Evolutionary conservation across 2,113 vertebrate species (phyloP), one percentile per base, ranked within the genome.

Genomic region (Rhinopomastus cyanomelas): DNA sequence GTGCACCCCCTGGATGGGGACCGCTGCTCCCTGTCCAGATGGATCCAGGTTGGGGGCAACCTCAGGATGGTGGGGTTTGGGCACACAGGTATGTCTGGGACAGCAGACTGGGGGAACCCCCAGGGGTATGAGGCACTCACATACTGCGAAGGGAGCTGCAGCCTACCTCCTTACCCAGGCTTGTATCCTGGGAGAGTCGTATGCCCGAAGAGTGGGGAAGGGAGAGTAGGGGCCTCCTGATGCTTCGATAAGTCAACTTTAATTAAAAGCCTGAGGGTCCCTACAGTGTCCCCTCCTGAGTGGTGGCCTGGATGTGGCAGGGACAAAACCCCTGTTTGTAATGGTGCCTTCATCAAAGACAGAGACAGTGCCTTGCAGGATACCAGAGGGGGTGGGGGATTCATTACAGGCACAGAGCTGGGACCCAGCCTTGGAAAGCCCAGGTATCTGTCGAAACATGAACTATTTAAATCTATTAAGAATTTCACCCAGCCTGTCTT

Each of bases 381-480:
- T 88, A 78, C 79, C 5, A 22, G 87, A 83, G 92, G 77, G 89
- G 79, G 90, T 88, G 84, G 95, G 91, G 91, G 90, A 83, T 96
- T 95, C 95, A 85, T 96, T 96, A 95, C 94, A 92, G 64, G 68
- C 94, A 5, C 81, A 88, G 94, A 94, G 92, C 93, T 85, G 91
- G 95, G 96, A 96, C 93, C 91, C 85, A 95, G 90, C 93, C 92
- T 95, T 79, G 88, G 93, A 89, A 92, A 96, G 92, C 94, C 94
- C 95, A 87, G 95, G 96, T 96, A 97, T 97, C 95, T 97, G 97
- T 96, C 96, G 92, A 95, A 96, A 97, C 97, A 96, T 95, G 97
- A 97, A 96, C 94, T 94, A 95, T 96, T 96, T 96, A 96, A 97
- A 97, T 97, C 97, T 96, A 97, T 96, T 96, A 96, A 96, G 96